Base-by-base conservation (phyloP, 2,113 vertebrate genomes). In the Opisthocomus hoazin region DNA sequence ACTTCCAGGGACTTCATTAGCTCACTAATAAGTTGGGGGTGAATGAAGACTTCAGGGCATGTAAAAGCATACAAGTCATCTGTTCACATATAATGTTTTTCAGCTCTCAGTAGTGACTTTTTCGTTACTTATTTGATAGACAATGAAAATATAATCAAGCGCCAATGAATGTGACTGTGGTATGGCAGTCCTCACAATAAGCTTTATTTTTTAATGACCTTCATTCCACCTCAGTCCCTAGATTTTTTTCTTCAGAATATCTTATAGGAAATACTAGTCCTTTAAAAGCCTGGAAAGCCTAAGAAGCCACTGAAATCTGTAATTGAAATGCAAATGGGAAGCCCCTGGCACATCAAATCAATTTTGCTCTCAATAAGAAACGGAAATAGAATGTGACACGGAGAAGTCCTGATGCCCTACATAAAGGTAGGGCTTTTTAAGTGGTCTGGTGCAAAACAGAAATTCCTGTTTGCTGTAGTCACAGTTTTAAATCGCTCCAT, bases 241-340 rank as follows among this genome's bases (percentile, higher is more conserved):
- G 45, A 4, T 65, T n/a, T 85, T 88, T 95, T 84, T 75, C n/a
- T 84, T 92, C 45, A 57, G 56, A 78, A 46, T 91, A 69, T 57
- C 82, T 89, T 61, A 51, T 56, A 65, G 39, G 57, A 87, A 89
- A 90, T 70, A 48, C 20, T 71, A 69, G 66, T 74, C 76, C 63
- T 89, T 95, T 80, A 78, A 89, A 96, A 87, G 54, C 61, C 78
- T 92, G 53, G 32, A 79, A 93, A 93, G 22, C 69, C 77, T 54
- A 56, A 84, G 85, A 93, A 89, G 65, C 46, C 53, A 70, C 34
- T n/a, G 89, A 89, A 73, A 82, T 75, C 50, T 54, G 64, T 90
- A 84, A 93, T 75, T 78, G 94, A 96, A 95, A 96, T 93, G 93
- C 91, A 96, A 94, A 96, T 88, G n/a, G 36, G 46, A 93, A 70